Evolutionary conservation across 2,888 invertebrate genomes (phyloP).

Genomic region (Drosophila barbarae): DNA sequence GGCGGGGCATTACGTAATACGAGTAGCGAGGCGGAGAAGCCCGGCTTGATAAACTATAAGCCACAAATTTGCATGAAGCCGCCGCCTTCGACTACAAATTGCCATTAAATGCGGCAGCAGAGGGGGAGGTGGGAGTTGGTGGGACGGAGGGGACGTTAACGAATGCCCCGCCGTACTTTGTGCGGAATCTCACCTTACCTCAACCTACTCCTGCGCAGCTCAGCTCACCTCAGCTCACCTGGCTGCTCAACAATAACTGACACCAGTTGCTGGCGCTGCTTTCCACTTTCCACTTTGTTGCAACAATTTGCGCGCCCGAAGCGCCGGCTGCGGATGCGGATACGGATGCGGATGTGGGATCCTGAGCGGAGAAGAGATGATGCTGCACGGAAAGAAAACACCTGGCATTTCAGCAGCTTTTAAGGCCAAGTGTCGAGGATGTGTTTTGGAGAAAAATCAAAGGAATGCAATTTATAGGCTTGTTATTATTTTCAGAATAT

Average conservation of each 20-base stretch:
- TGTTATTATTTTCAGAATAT: neutral
- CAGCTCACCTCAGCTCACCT: slow-evolving; percentile 50
- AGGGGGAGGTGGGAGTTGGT: slow-evolving; percentile 6
- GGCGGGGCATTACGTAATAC: slow-evolving; percentile 13
- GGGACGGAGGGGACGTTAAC: slow-evolving; percentile 51
- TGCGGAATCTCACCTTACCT: slow-evolving; percentile 34
- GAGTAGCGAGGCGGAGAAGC: slow-evolving; percentile 22
- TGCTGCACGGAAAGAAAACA: slow-evolving; percentile 1
- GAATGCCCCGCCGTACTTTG: slow-evolving; percentile 48
- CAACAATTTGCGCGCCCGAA: slow-evolving; percentile 69
- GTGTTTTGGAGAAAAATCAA: neutral
- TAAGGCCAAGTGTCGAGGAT: neutral
- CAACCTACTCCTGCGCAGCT: slow-evolving; percentile 7
- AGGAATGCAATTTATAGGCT: too few relatives aligned
- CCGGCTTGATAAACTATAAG: slow-evolving; percentile 70
- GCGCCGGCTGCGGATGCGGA: slow-evolving; percentile 50
- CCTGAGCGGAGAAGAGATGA: slow-evolving; percentile 7
- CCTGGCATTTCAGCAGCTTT: too few relatives aligned
- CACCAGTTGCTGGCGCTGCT: slow-evolving; percentile 60
- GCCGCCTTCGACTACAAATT: slow-evolving; percentile 68
- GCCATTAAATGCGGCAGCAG: slow-evolving; percentile 67
- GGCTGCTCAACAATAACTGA: slow-evolving; percentile 70
- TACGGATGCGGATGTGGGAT: slow-evolving; percentile 16
- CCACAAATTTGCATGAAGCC: slow-evolving; percentile 71
- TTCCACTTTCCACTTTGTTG: slow-evolving; percentile 63